Conservation (phyloP, 2,797 vertebrate species). For the Chrysocyon brachyurus region DNA sequence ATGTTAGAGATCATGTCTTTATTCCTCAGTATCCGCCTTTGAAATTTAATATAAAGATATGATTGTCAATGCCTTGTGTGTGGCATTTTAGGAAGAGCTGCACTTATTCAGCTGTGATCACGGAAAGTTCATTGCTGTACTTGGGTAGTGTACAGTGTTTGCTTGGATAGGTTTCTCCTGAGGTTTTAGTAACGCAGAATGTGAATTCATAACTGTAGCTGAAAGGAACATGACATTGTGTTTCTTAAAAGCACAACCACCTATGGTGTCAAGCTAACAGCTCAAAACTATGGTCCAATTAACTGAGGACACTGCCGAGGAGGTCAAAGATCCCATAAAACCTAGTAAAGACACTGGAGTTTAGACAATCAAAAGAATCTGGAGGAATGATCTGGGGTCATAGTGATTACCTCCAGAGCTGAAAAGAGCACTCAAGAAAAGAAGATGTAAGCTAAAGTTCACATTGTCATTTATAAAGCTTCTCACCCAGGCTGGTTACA, state of each 20-base stretch:
- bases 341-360: slow-evolving; percentile 22
- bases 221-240: background rate
- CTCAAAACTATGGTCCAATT: slow-evolving; percentile 68
- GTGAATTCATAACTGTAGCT: background rate
- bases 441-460: background rate
- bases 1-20: slow-evolving; percentile 14
- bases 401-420: slow-evolving; percentile 48
- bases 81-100: slow-evolving; percentile 46
- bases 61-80: background rate
- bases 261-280: slow-evolving; percentile 45
- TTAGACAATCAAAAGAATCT: slow-evolving; percentile 63
- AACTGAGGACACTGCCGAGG: slow-evolving; percentile 2
- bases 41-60: background rate
- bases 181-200: slow-evolving; percentile 26
- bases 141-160: slow-evolving; percentile 1
- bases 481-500: background rate
- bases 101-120: background rate
- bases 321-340: slow-evolving; percentile 46
- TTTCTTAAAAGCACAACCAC: slow-evolving; percentile 60
- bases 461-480: slow-evolving; percentile 1
- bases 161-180: background rate
- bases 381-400: slow-evolving; percentile 36
- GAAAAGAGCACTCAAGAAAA: slow-evolving; percentile 25
- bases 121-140: slow-evolving; percentile 44
- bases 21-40: slow-evolving; percentile 46